These are phyloP conservation scores for Exaiptasia diaphana DNA, from an alignment of 64 coral and sea anemone species.

Conservation along the genomic window DNA sequence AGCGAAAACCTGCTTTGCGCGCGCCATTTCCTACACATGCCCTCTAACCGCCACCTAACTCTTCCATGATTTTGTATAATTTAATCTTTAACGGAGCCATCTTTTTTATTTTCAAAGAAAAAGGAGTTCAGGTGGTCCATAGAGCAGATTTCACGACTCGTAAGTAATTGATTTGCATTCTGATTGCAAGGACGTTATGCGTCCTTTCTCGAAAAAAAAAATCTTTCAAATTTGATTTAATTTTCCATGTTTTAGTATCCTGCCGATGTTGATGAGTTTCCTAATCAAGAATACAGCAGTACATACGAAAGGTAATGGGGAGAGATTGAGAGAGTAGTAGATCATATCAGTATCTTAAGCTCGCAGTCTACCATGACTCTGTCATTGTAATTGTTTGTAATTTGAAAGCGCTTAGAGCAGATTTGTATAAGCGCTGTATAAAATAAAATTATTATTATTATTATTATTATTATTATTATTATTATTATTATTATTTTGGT, in stretches of 20 bases:
- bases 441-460: background rate
- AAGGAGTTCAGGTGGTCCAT: constrained; percentile 92
- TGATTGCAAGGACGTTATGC: no score
- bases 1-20: no score
- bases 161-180: constrained; percentile 11
- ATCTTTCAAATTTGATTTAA: background rate
- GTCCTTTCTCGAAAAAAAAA: background rate
- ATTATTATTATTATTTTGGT: background rate
- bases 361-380: no score
- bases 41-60: no score
- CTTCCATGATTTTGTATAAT: no score
- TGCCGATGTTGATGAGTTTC: constrained; percentile 95
- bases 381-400: no score
- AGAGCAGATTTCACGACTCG: constrained; percentile 92
- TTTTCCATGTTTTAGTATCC: constrained; percentile 55
- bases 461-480: background rate
- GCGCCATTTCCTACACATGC: no score
- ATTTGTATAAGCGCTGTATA: no score
- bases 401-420: no score
- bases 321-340: background rate
- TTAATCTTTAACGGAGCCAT: no score
- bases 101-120: constrained; percentile 47
- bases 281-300: constrained; percentile 92
- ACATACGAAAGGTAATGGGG: constrained; percentile 61
- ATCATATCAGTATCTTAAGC: no score